A percentile compares a stretch with the other conserved stretches of the same genome.
Conservation (phyloP, 2,797 vertebrate species). For the Acanthiza pusilla region DNA sequence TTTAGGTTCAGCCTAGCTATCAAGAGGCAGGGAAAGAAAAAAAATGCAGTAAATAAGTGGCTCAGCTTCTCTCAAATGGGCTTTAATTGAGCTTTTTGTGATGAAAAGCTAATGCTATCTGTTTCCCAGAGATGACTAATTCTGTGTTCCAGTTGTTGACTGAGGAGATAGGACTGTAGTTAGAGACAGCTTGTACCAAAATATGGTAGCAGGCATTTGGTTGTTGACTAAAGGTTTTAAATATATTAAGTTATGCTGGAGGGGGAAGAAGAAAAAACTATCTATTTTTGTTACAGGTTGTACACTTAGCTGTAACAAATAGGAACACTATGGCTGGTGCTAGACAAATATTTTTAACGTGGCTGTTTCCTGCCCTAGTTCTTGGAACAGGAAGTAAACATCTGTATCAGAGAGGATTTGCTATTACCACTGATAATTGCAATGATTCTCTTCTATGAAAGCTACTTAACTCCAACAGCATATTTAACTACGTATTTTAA, state of each 20-base stretch:
- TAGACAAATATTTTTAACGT: conserved; percentile 14
- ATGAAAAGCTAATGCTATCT: conserved; percentile 23
- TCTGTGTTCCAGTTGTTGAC: not conserved
- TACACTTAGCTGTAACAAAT: conserved; percentile 22
- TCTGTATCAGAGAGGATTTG: conserved; percentile 28
- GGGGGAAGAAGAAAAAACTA: not conserved
- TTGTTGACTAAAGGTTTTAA: conserved; percentile 18
- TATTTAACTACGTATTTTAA: conserved; percentile 54
- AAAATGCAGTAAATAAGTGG: not conserved
- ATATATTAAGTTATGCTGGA: not conserved
- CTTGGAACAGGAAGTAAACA: conserved; percentile 47
- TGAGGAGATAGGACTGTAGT: not conserved
- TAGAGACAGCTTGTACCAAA: not conserved
- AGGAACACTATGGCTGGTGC: not conserved
- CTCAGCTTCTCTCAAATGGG: not conserved
- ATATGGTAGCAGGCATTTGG: not conserved
- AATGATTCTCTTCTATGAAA: conserved; percentile 50
- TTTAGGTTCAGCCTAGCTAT: not conserved
- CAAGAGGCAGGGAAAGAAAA: not conserved
- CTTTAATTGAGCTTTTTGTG: conserved; percentile 52
- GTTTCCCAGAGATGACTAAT: conserved; percentile 26
- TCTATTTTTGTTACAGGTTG: not conserved
- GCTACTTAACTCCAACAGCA: conserved; percentile 50
- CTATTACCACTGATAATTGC: conserved; percentile 46
- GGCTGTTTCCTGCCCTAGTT: conserved; percentile 27